A percentile compares a stretch with the other conserved stretches of the same genome.
Conservation (phyloP, 2,797 vertebrate species). For the Loriculus beryllinus region DNA sequence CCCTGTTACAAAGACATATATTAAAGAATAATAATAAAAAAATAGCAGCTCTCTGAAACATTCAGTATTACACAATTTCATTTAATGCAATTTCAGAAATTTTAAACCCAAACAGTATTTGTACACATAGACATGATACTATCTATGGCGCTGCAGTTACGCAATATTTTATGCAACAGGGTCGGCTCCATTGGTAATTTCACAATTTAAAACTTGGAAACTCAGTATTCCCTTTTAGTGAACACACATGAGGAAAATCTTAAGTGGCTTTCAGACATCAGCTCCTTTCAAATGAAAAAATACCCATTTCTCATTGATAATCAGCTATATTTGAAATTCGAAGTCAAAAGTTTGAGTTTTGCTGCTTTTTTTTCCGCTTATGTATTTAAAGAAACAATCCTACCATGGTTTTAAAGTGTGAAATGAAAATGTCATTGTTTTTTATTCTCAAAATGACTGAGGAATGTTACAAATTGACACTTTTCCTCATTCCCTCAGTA, state of each 20-base stretch:
- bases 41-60: background rate
- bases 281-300: background rate
- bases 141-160: background rate
- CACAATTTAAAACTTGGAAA: conserved; percentile 32
- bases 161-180: conserved; percentile 32
- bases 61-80: background rate
- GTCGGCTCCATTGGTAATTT: background rate
- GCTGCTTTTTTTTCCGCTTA: too few relatives aligned
- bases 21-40: background rate
- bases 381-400: background rate
- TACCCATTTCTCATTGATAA: background rate
- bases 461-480: background rate
- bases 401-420: background rate
- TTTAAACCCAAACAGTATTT: conserved; percentile 18
- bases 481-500: background rate
- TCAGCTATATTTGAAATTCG: background rate
- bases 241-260: background rate
- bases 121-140: background rate
- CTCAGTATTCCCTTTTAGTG: background rate
- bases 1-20: background rate
- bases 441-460: background rate
- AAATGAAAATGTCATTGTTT: background rate
- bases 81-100: conserved; percentile 10
- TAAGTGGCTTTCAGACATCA: background rate
- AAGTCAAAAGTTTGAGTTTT: background rate